Evolutionary conservation across 92 coral and sea anemone genomes (phyloP), one percentile per base, ranked within the genome.

Genomic region (Chrysogorgia sp.): DNA sequence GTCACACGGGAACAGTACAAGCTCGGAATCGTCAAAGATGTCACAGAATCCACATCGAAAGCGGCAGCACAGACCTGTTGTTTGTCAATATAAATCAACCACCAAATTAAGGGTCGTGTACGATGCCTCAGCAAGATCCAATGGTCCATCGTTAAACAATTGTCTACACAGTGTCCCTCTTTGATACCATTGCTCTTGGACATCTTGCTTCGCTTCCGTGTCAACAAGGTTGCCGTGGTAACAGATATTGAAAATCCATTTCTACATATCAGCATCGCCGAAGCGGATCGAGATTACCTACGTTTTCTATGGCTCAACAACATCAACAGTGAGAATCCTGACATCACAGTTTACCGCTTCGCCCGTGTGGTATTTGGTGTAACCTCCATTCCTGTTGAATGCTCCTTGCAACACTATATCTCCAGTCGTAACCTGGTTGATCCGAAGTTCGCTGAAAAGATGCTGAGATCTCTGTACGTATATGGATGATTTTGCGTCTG

Each of bases 41-140:
- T 82, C 23, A 21, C 63, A 58, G 68, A 56, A 37, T 26, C 60
- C 2, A 19, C 29, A 30, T 23, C 19, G 9, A 10, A 48, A 19
- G 30, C n/a, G 33, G 21, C 86, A 82, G 2, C 90, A 81, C 45
- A 81, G 76, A 32, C 78, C 90, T 0, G 75, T 86, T 19, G 35
- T 75, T 37, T 32, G 80, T 21, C 34, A 60, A 2, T 72, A 58
- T 45, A 67, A 52, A 17, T 58, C 65, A n/a, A 86, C 86, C 32
- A 81, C 86, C 9, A 81, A 86, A 47, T 55, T 65, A 24, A 6
- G 77, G 29, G 52, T 86, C 4, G 87, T 82, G 24, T 82, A 86
- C 59, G 84, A 82, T 30, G 79, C 81, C 6, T 61, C 78, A 30
- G 79, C 84, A 0, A 82, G 47, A 76, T 22, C 49, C 26, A 12